Base-by-base conservation (phyloP, 2,113 vertebrate species). In the Euleptes europaea region DNA sequence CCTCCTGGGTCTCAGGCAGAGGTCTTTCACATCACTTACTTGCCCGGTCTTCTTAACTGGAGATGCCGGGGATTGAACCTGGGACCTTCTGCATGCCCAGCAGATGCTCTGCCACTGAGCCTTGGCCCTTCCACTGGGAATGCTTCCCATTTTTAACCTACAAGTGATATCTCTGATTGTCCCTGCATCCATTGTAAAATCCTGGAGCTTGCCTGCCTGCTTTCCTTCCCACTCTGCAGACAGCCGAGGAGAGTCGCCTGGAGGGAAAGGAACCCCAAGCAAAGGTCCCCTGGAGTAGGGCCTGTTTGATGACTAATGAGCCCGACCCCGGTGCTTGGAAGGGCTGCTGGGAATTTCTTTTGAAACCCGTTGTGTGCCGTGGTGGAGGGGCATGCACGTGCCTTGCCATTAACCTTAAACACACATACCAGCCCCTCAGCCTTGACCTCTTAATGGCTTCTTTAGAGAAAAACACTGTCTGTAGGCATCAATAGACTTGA, bases 361-460 rank as follows among this genome's bases (percentile, higher is more conserved):
- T 67, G 70, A 76, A 79, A 79, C 79, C 71, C 47, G 73, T 90
- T 81, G 38, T 42, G 66, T 13, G 3, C n/a, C 63, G 71, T 72
- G 63, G 42, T 66, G 60, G 82, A 78, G 83, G 84, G 66, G 88
- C 12, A 0, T 72, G 94, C 12, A 0, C 0, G 66, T 89, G 90
- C 83, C 28, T 21, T 60, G 38, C 84, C 76, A 19, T 91, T 85
- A 87, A 90, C 88, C 86, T 93, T 92, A 92, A 91, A 88, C 49
- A 92, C 86, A 92, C 84, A 87, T 80, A 78, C 88, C 85, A 71
- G 86, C 86, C 85, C 90, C 90, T 85, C 86, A 1, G 0, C 15
- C 75, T 71, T 93, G 91, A 93, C 90, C 91, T 83, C 89, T 88
- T 91, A 91, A 87, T 90, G 78, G 72, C 84, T 90, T 83, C 42